Conservation (phyloP, 2,113 vertebrate species). For the Muntiacus muntjak region DNA sequence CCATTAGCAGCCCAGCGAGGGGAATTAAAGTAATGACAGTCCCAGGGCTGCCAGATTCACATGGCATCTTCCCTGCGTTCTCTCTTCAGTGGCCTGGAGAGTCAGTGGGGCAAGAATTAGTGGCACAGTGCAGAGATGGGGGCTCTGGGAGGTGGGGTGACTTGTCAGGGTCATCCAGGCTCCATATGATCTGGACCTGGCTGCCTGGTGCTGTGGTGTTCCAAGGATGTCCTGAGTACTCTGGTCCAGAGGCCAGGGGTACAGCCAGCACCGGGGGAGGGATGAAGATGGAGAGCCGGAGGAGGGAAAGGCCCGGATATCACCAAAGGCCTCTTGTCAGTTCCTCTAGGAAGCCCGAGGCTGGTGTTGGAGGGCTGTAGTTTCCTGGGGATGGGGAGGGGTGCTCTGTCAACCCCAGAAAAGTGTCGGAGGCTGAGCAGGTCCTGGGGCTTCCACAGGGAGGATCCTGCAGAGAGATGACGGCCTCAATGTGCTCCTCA, state of each 20-base stretch:
- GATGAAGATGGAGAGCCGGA: fast-evolving
- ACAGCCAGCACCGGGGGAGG: not conserved
- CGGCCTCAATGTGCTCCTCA: constrained; percentile 90
- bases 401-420: not conserved
- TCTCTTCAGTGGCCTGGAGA: not conserved
- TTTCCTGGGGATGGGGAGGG: not conserved
- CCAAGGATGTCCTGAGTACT: not conserved
- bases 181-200: not conserved
- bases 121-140: not conserved
- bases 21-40: not conserved
- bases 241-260: not conserved
- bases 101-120: not conserved
- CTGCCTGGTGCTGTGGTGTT: fast-evolving
- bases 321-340: not conserved
- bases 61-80: fast-evolving
- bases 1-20: not conserved
- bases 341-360: not conserved
- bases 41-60: not conserved
- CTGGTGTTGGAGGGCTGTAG: not conserved
- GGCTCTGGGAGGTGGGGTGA: not conserved
- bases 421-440: not conserved
- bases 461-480: constrained; percentile 83
- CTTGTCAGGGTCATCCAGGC: not conserved
- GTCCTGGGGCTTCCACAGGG: constrained; percentile 75
- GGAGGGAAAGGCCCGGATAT: not conserved